Evolutionary conservation across 2,113 vertebrate species (phyloP).

Genomic region (Xiphorhynchus elegans): DNA sequence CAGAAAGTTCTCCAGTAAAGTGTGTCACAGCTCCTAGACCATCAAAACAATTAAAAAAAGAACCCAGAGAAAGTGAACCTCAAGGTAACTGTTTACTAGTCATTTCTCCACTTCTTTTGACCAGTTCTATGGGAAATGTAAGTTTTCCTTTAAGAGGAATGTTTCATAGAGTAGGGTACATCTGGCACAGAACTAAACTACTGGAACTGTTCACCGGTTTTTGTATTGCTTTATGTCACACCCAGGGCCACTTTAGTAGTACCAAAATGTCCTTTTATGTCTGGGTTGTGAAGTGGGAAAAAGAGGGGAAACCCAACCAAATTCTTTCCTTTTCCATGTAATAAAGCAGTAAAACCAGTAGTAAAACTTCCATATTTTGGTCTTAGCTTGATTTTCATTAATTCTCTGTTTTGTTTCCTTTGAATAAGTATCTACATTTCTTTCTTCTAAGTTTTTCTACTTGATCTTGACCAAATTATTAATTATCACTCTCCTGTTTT

Average conservation of each 20-base stretch:
- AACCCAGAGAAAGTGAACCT: conserved; percentile 64
- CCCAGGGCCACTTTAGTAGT: not conserved
- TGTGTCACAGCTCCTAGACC: conserved; percentile 35
- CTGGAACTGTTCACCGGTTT: not conserved
- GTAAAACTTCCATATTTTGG: not conserved
- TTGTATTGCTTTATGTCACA: not conserved
- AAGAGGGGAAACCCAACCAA: not conserved
- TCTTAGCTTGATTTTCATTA: not conserved
- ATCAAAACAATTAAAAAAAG: conserved; percentile 64
- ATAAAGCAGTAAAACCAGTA: not conserved
- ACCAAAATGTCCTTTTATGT: not conserved
- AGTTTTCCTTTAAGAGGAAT: not conserved
- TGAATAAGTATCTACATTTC: not conserved
- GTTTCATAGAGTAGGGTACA: not conserved
- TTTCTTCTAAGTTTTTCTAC: not conserved
- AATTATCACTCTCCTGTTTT: not conserved
- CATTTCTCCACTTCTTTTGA: not conserved
- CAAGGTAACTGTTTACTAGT: conserved; percentile 68
- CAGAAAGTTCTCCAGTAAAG: conserved; percentile 71
- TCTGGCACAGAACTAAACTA: not conserved
- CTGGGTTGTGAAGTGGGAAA: not conserved
- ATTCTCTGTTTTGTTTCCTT: not conserved
- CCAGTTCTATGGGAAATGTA: not conserved
- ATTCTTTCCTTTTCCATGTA: not conserved
- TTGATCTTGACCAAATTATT: not conserved